These are phyloP conservation scores for Coregonus sp. DNA, from an alignment of 2,797 vertebrate species.

Conservation along the genomic window DNA sequence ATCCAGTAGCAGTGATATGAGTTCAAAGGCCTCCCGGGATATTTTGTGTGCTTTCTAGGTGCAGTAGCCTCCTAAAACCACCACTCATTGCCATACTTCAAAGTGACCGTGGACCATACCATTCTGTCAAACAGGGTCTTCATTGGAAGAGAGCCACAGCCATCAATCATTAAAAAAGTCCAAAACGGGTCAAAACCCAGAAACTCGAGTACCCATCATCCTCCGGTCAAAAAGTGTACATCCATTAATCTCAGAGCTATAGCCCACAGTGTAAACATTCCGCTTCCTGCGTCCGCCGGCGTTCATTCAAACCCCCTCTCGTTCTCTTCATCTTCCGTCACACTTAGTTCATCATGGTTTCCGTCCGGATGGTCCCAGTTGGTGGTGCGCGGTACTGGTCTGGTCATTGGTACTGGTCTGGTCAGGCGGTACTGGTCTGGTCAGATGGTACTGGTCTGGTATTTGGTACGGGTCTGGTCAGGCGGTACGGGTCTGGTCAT, in stretches of 20 bases:
- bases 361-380: background rate
- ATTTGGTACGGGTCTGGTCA: slow-evolving; percentile 83
- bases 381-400: no score
- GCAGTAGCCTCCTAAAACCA: slow-evolving; percentile 44
- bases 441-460: no score
- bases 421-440: background rate
- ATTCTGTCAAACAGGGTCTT: slow-evolving; percentile 1
- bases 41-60: slow-evolving; percentile 22
- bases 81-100: slow-evolving; percentile 15
- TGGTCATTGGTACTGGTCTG: background rate
- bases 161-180: slow-evolving; percentile 72
- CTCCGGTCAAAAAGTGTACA: slow-evolving; percentile 37
- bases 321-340: slow-evolving; percentile 19
- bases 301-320: background rate
- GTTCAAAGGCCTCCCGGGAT: slow-evolving; percentile 64
- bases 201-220: slow-evolving; percentile 39
- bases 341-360: slow-evolving; percentile 11
- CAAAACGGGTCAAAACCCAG: slow-evolving; percentile 43
- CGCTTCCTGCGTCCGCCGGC: slow-evolving; percentile 2
- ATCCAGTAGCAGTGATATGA: slow-evolving; percentile 53
- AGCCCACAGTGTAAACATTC: slow-evolving; percentile 54
- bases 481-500: no score
- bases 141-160: slow-evolving; percentile 40
- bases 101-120: no score
- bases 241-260: slow-evolving; percentile 28